phyloP scores from a whole-genome alignment of 2,888 invertebrate species.

The Drosophila gaucha region DNA sequence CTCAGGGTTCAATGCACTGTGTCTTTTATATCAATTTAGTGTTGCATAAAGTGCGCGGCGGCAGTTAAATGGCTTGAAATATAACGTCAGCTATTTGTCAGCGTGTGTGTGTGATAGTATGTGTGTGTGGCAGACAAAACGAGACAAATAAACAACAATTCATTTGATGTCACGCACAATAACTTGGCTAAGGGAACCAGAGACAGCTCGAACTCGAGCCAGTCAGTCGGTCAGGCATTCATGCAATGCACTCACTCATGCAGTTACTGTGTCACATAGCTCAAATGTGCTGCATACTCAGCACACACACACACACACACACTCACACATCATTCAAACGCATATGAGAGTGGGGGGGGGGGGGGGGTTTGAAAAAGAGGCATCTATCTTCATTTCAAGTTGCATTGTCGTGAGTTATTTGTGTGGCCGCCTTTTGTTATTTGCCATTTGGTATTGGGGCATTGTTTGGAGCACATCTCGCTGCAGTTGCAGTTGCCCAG shows the following conservation, averaged over 20 bases:
- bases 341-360: background rate
- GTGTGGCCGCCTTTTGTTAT: conserved; percentile 61
- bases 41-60: conserved; percentile 59
- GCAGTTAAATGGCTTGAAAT: conserved; percentile 62
- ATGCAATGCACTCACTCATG: conserved; percentile 71
- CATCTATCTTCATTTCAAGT: conserved; percentile 66
- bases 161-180: conserved; percentile 65
- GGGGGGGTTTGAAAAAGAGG: conserved; percentile 35
- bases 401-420: conserved; percentile 76
- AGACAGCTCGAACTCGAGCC: conserved; percentile 3
- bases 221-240: conserved; percentile 44
- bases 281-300: conserved; percentile 10
- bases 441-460: conserved; percentile 54
- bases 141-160: conserved; percentile 74
- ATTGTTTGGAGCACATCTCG: conserved; percentile 37
- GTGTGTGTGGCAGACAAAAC: conserved; percentile 27
- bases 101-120: conserved; percentile 21
- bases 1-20: conserved; percentile 25
- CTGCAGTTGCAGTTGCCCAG: conserved; percentile 9
- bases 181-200: conserved; percentile 35
- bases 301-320: background rate
- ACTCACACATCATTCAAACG: conserved; percentile 40
- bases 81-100: conserved; percentile 58
- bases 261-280: conserved; percentile 65
- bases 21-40: conserved; percentile 69